Percentiles rank a stretch among this genome's conserved stretches.
Evolutionary conservation across 2,113 vertebrate species (phyloP).

Genomic region (Ginglymostoma cirratum): DNA sequence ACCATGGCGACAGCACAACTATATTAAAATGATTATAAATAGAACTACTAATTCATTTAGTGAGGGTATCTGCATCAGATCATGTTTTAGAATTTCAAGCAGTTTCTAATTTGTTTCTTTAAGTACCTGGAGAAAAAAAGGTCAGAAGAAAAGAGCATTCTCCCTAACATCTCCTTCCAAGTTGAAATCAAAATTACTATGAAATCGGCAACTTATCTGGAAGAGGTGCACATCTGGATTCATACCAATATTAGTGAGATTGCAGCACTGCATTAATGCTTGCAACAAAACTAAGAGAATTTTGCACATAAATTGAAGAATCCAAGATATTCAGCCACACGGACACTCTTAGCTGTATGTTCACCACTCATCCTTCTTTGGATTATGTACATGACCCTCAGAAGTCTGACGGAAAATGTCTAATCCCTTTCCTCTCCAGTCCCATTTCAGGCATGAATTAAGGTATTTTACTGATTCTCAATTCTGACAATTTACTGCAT

Average conservation of each 20-base stretch:
- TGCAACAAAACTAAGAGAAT: not conserved
- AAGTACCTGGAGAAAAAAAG: conserved; percentile 5
- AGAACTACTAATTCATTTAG: not conserved
- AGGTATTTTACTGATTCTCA: too few relatives aligned
- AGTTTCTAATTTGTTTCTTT: not conserved
- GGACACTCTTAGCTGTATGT: not conserved
- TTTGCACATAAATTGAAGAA: not conserved
- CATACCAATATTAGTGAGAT: too few relatives aligned
- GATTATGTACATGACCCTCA: not conserved
- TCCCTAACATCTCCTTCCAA: not conserved
- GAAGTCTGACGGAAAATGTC: too few relatives aligned
- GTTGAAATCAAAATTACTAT: not conserved
- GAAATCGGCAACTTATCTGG: not conserved
- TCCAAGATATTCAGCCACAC: not conserved
- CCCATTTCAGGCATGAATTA: too few relatives aligned
- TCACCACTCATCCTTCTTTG: not conserved
- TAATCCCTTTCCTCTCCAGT: too few relatives aligned
- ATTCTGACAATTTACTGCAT: too few relatives aligned
- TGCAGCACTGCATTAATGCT: too few relatives aligned
- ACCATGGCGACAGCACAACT: not conserved
- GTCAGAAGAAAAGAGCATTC: not conserved
- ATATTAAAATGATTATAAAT: not conserved
- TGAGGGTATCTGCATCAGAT: not conserved
- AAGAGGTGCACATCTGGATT: not conserved
- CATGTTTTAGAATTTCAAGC: not conserved